A percentile compares a stretch with the other conserved stretches of the same genome.
These are phyloP conservation scores for Enteromius fasciolatus DNA, from an alignment of 2,797 vertebrate genomes.

Conservation along the genomic window DNA sequence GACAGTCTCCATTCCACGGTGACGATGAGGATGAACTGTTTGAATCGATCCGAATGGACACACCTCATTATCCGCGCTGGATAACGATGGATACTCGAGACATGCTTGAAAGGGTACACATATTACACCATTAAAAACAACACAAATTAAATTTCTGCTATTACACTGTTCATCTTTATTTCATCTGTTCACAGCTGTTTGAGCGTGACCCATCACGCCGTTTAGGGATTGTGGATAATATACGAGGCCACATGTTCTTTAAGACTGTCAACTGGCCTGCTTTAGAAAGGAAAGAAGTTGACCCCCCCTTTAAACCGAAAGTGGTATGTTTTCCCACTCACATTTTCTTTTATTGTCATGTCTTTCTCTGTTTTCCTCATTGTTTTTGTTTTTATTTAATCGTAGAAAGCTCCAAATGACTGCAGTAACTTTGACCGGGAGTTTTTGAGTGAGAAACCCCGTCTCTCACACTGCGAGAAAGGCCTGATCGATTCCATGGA, in stretches of 20 bases:
- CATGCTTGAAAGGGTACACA: slow-evolving; percentile 88
- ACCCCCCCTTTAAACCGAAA: slow-evolving; percentile 96
- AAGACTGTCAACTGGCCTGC: slow-evolving; percentile 90
- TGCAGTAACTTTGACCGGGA: slow-evolving; percentile 98
- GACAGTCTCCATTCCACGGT: slow-evolving; percentile 96
- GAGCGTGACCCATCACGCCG: slow-evolving; percentile 88
- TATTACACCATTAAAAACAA: background rate
- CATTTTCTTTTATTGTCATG: background rate
- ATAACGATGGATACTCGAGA: slow-evolving; percentile 94
- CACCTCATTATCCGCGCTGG: slow-evolving; percentile 95
- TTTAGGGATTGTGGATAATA: slow-evolving; percentile 88
- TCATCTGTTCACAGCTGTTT: slow-evolving; percentile 80
- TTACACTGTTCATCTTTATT: background rate
- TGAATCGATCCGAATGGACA: slow-evolving; percentile 94
- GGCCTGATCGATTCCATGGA: slow-evolving; percentile 99
- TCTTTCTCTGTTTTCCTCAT: background rate
- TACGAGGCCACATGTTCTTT: slow-evolving; percentile 89
- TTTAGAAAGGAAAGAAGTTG: slow-evolving; percentile 86
- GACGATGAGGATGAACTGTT: slow-evolving; percentile 98
- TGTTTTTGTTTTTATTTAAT: slow-evolving; percentile 46
- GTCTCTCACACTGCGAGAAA: slow-evolving; percentile 92
- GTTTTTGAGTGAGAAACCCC: slow-evolving; percentile 95
- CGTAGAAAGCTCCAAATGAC: slow-evolving; percentile 90
- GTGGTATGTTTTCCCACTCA: slow-evolving; percentile 80
- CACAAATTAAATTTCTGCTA: background rate